Evolutionary conservation across 2,113 vertebrate genomes (phyloP), one percentile per base, ranked within the genome.

Genomic region (Ameiurus melas): DNA sequence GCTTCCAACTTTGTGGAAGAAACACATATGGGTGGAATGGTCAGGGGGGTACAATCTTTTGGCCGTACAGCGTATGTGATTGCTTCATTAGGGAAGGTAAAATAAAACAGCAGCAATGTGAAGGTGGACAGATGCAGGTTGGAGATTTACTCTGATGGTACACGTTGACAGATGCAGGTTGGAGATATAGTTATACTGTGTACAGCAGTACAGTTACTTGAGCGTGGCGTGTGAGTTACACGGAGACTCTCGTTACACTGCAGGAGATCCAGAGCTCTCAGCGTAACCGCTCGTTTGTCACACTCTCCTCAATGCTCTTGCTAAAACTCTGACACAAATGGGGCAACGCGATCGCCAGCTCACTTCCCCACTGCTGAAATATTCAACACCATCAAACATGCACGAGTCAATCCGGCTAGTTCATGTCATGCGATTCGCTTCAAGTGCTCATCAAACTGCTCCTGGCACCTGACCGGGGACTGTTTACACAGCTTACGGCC

Each of bases 241-340:
- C 73, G 81, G 90, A 89, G 64, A 85, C 85, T 89, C 85, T 86
- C 58, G 85, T 91, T 91, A 90, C 90, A 87, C 73, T 84, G 86
- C 90, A 89, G 78, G 78, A 75, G 82, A 93, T 95, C 93, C 95
- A 93, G 91, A 95, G 94, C 95, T 95, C 96, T 94, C 95, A 94
- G 85, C 96, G 94, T 93, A 96, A 97, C 88, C 95, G 88, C 87
- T 95, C 96, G 90, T 96, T 95, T 85, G 96, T 93, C 87, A 98
- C 62, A 27, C 96, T 95, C 19, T 95, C 93, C 82, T 98, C 97
- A 95, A 95, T 94, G 94, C 57, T 96, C 96, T 93, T 96, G 94
- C 82, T 96, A 96, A 96, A 98, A 97, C 90, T 95, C 96, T 93
- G 96, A 96, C 92, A 99, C 97, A 87, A 97, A 95, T 92, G 96